Percentiles rank a stretch among this genome's conserved stretches.
Evolutionary conservation across 2,113 vertebrate species (phyloP).

Genomic region (Synchiropus splendidus): DNA sequence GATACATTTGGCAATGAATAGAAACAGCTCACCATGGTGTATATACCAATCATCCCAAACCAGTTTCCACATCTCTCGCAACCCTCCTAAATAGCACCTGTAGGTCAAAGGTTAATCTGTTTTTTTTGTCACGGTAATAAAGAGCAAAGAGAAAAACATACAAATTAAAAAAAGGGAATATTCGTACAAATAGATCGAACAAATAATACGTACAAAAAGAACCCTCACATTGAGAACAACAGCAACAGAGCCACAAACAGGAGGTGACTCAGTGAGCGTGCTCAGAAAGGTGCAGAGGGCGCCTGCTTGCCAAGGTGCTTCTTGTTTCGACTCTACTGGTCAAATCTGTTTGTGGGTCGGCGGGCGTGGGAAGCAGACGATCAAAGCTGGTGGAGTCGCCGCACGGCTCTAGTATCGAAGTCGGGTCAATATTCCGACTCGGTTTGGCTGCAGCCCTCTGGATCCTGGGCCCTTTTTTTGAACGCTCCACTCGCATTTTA

Average conservation of each 20-base stretch:
- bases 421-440: too few species aligned
- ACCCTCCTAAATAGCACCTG: neutral
- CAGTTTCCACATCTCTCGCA: neutral
- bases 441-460: too few species aligned
- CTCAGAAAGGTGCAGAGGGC: constrained; percentile 58
- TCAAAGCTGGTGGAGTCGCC: neutral
- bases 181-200: constrained; percentile 51
- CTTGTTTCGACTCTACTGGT: constrained; percentile 19
- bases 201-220: constrained; percentile 34
- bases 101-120: neutral
- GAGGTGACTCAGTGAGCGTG: constrained; percentile 43
- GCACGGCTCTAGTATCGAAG: too few species aligned
- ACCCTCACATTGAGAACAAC: constrained; percentile 13
- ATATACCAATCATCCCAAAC: neutral
- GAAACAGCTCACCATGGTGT: neutral
- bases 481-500: constrained; percentile 16
- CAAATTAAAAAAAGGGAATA: constrained; percentile 41
- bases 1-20: neutral
- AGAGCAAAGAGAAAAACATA: constrained; percentile 24
- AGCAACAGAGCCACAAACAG: constrained; percentile 27
- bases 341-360: constrained; percentile 17
- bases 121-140: constrained; percentile 37
- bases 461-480: neutral
- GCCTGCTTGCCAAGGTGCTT: constrained; percentile 13
- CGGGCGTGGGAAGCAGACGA: neutral